Evolutionary conservation across 2,113 vertebrate species (phyloP), one percentile per base, ranked within the genome.

Genomic region (Anolis sagrei): DNA sequence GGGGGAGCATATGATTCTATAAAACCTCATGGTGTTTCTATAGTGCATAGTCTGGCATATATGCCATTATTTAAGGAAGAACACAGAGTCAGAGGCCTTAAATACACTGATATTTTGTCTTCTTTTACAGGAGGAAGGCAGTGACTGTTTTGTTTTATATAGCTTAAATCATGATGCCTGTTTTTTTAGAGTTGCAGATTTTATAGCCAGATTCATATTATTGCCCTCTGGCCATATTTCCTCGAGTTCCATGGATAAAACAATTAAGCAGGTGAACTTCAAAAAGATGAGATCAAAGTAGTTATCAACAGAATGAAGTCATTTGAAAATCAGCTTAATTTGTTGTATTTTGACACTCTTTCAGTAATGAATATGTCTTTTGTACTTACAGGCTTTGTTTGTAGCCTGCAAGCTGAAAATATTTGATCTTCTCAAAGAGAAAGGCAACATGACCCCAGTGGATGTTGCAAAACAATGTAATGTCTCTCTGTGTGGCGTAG

Each of bases 391-490:
- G 98, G 96, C 95, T 11, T 94, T 99, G 32, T 97, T 99, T 87
- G 95, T 96, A 2, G 98, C 98, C 0, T 98, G 95, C 90, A 96
- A 96, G 89, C 89, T 99, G 90, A 93, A 95, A 62, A 86, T 99
- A 32, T 99, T 99, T 84, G 98, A 99, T 92, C 29, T 96, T n/a
- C 92, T 99, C 4, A 95, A 94, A 27, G 72, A 39, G 13, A 93
- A 84, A 6, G 93, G 91, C 10, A 93, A 94, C 2, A 5, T 94
- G 89, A 93, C 90, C 0, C 95, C 96, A 6, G 83, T 70, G 1
- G 96, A 97, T 66, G 68, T 98, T 75, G 97, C 98, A 64, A 77
- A 89, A 69, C 87, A 91, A 74, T 76, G 97, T 76, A 89, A 91
- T 62, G 86, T 96, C 8, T 97, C 97, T 7, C 66, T 92, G 51